phyloP scores from a whole-genome alignment of 2,113 vertebrate species.

The Xiphophorus hellerii region DNA sequence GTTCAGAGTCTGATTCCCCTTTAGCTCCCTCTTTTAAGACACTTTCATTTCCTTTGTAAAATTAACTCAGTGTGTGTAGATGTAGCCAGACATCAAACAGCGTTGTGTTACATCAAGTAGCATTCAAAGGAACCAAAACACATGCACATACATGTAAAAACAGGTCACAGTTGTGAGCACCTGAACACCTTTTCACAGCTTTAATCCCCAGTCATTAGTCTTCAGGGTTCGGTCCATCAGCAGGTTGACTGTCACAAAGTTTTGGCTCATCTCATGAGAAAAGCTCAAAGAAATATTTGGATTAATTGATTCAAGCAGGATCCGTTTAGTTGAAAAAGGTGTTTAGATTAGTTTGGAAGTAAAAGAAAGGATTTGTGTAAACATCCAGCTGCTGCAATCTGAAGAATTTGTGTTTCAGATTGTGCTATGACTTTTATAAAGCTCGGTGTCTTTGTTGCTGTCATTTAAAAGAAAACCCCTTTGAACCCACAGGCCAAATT shows the following conservation, averaged over 20 bases:
- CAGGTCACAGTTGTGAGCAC: background rate
- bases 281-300: background rate
- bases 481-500: background rate
- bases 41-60: constrained; percentile 1
- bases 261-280: background rate
- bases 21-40: background rate
- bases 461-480: background rate
- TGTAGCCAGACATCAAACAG: background rate
- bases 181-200: background rate
- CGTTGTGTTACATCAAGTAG: background rate
- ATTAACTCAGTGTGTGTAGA: background rate
- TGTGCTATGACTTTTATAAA: background rate
- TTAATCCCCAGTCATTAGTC: constrained; percentile 1
- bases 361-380: background rate
- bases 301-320: background rate
- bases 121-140: background rate
- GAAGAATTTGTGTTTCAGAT: background rate
- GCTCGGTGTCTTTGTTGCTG: background rate
- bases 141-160: background rate
- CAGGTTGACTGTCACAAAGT: background rate
- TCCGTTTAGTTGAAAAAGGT: background rate
- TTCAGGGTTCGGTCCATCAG: background rate
- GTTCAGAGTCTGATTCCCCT: background rate
- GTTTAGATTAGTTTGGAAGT: background rate
- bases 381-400: background rate